Evolutionary conservation across 92 coral and sea anemone species (phyloP).

Genomic region (Umimayanthus chanpuru): DNA sequence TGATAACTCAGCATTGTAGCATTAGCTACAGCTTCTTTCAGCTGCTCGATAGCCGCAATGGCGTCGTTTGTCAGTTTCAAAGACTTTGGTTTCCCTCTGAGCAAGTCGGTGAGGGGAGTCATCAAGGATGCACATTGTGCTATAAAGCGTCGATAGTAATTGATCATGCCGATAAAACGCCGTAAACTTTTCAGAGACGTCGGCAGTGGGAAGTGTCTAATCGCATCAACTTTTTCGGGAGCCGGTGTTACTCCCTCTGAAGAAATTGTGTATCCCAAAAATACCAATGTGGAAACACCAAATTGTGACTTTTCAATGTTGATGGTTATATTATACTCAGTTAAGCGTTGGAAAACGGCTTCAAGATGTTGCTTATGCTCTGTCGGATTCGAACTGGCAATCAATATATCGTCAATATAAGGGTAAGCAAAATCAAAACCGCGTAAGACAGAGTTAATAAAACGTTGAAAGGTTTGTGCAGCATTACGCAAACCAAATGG

Average conservation of each 20-base stretch:
- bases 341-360: constrained; percentile 1
- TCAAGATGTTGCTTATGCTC: background rate
- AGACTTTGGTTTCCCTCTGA: background rate
- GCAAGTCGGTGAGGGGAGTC: constrained; percentile 8
- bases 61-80: background rate
- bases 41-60: background rate
- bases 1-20: constrained; percentile 35
- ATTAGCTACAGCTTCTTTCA: constrained; percentile 26
- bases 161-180: background rate
- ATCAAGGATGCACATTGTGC: constrained; percentile 22
- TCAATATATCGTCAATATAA: too few species aligned
- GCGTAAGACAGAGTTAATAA: background rate
- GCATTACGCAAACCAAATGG: too few species aligned
- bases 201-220: background rate
- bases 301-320: constrained; percentile 18
- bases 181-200: constrained; percentile 3
- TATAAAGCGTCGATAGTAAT: background rate
- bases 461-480: too few species aligned
- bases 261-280: background rate
- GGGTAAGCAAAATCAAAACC: constrained; percentile 6
- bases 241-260: constrained; percentile 13
- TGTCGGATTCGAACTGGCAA: too few species aligned
- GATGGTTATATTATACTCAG: background rate
- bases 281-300: background rate
- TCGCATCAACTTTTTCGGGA: background rate